phyloP scores from a whole-genome alignment of 37 sponge, comb jelly and placozoan genomes.

The Ianthella basta region DNA sequence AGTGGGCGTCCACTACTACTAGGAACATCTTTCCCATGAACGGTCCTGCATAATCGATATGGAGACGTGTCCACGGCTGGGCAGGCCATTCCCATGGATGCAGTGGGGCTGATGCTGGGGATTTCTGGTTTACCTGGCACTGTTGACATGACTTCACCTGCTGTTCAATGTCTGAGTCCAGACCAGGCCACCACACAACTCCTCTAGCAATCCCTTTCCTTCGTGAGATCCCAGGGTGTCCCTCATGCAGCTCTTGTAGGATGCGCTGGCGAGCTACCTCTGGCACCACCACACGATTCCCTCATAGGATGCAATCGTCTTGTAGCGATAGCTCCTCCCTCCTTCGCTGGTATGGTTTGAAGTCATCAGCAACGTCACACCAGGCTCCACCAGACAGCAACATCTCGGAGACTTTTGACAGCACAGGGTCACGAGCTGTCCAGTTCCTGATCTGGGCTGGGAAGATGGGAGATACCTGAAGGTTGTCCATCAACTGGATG shows the following conservation, averaged over 20 bases:
- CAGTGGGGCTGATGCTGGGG: slow-evolving; percentile 14
- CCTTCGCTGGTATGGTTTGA: neutral
- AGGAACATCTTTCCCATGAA: slow-evolving; percentile 34
- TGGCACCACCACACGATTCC: slow-evolving; percentile 17
- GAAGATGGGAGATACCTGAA: neutral
- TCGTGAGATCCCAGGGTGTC: slow-evolving; percentile 33
- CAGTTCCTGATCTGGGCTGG: slow-evolving; percentile 11
- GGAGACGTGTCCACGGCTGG: slow-evolving; percentile 22
- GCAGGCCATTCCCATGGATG: slow-evolving; percentile 45
- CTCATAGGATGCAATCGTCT: slow-evolving; percentile 25
- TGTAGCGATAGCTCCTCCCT: slow-evolving; percentile 15
- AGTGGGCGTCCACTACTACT: slow-evolving; percentile 39
- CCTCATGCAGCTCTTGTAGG: slow-evolving; percentile 11
- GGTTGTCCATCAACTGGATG: neutral
- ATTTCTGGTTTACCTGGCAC: slow-evolving; percentile 17
- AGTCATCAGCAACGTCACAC: neutral
- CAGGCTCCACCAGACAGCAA: neutral
- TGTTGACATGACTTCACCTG: slow-evolving; percentile 22
- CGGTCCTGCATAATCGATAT: slow-evolving; percentile 35
- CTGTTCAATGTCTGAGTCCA: slow-evolving; percentile 21
- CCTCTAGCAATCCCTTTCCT: slow-evolving; percentile 41
- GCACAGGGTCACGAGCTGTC: slow-evolving; percentile 27
- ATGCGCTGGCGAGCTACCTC: neutral
- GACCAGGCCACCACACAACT: slow-evolving; percentile 41
- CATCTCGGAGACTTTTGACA: slow-evolving; percentile 2